Evolutionary conservation across 1,140 invertebrate species (phyloP).

Genomic region (Aradophagus sp.): DNA sequence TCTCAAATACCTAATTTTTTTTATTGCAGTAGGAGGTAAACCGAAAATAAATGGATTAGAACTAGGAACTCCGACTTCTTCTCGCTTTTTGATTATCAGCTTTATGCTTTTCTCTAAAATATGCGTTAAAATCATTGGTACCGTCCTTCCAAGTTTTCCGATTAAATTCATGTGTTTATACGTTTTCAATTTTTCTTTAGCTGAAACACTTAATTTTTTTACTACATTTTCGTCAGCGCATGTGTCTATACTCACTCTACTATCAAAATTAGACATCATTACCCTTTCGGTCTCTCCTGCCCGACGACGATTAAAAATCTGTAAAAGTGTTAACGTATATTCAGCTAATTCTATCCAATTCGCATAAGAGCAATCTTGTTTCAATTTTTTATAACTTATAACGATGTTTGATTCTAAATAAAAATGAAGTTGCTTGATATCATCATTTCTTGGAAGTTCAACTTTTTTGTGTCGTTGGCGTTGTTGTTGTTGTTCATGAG

Average conservation of each 20-base stretch:
- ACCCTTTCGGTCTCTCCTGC: conserved; percentile 25
- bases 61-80: background rate
- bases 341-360: background rate
- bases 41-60: conserved; percentile 18
- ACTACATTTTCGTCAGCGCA: background rate
- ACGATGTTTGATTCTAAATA: conserved; percentile 6
- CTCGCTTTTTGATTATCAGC: background rate
- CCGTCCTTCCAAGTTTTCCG: conserved; percentile 21
- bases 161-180: conserved; percentile 13
- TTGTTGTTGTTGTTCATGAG: conserved; percentile 4
- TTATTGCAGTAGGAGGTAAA: background rate
- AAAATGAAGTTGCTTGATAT: conserved; percentile 17
- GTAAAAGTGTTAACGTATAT: background rate
- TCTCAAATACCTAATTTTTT: background rate
- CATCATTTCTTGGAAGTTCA: conserved; percentile 6
- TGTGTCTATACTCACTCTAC: background rate
- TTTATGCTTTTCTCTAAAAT: conserved; percentile 7
- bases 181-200: conserved; percentile 3
- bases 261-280: conserved; percentile 16
- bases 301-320: conserved; percentile 22
- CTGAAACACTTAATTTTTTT: background rate
- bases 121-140: conserved; percentile 14
- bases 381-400: background rate
- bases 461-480: conserved; percentile 11
- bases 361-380: background rate